A percentile compares a stretch with the other conserved stretches of the same genome.
Conservation (phyloP, 2,113 vertebrate species). For the Dicaeum eximium region DNA sequence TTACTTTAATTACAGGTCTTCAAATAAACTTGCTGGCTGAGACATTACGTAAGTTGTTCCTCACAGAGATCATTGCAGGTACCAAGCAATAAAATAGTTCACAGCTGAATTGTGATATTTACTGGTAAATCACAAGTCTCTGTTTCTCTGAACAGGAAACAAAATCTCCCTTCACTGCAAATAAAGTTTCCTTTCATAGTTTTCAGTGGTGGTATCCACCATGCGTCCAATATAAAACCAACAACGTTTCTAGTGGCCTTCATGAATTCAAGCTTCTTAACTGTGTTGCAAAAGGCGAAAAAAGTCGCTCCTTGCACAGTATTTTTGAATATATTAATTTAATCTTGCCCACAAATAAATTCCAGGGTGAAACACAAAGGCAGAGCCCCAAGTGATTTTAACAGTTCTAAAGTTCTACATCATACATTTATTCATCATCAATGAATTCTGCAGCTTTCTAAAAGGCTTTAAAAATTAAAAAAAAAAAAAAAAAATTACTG, state of each 20-base stretch:
- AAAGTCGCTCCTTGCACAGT: background rate
- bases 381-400: background rate
- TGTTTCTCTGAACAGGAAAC: background rate
- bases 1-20: background rate
- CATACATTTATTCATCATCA: slow-evolving; percentile 13
- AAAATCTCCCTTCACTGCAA: background rate
- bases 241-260: background rate
- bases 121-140: background rate
- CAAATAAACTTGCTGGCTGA: background rate
- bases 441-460: background rate
- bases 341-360: background rate
- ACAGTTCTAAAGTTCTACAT: background rate
- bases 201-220: background rate
- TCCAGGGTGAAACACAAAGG: background rate
- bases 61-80: background rate
- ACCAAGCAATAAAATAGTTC: background rate
- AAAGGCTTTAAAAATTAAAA: background rate
- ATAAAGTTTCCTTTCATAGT: background rate
- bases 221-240: background rate
- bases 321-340: background rate
- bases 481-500: background rate
- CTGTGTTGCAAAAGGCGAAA: background rate
- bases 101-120: background rate
- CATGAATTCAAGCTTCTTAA: background rate
- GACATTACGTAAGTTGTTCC: background rate